These are phyloP conservation scores for Stichodactyla mertensii DNA, from an alignment of 64 coral and sea anemone species.

Conservation along the genomic window DNA sequence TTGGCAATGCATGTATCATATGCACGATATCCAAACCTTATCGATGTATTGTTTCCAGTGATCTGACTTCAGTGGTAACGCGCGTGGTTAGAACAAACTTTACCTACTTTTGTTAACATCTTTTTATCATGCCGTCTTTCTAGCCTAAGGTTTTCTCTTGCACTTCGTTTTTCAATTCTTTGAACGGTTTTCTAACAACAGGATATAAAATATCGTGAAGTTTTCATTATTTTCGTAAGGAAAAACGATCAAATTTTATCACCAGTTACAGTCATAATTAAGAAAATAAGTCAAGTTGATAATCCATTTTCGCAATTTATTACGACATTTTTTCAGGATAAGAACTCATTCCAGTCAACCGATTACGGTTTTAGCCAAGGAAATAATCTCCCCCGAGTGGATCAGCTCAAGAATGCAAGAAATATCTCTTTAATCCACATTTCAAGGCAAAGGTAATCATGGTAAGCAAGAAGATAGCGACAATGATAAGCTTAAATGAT, in stretches of 20 bases:
- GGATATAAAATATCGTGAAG: no score
- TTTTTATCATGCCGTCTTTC: no score
- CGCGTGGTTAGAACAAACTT: no score
- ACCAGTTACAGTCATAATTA: background rate
- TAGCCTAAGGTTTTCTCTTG: no score
- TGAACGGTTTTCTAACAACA: background rate
- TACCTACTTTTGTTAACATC: no score
- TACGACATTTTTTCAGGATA: background rate
- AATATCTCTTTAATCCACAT: background rate
- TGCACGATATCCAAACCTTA: background rate
- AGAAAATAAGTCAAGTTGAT: background rate
- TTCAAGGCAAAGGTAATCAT: background rate
- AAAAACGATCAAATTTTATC: background rate
- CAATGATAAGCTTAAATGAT: background rate
- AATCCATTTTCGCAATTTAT: background rate
- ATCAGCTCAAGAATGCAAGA: background rate
- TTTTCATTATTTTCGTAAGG: no score
- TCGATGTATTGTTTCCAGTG: background rate
- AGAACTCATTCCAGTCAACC: background rate
- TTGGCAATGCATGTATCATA: background rate
- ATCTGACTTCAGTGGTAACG: no score
- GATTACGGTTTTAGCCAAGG: background rate
- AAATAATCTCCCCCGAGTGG: background rate
- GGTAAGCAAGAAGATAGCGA: background rate
- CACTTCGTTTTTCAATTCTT: no score